Conservation (phyloP, 2,113 vertebrate genomes). For the Syngnathus typhle region DNA sequence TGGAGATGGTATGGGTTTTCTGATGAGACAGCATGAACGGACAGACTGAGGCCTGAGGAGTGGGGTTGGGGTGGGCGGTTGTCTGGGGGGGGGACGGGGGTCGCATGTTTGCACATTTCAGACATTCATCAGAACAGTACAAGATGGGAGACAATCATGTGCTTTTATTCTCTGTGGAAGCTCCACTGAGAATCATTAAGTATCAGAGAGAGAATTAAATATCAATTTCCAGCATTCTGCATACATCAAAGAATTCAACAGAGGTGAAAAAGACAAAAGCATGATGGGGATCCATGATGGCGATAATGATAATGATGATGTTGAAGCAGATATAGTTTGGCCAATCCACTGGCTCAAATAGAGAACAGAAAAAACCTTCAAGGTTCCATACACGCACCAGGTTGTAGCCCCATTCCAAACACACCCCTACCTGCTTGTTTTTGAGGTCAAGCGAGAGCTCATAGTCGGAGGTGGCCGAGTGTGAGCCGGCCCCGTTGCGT, state of each 20-base stretch:
- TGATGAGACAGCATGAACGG: conserved; percentile 38
- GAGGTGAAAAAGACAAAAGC: not conserved
- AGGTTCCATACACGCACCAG: conserved; percentile 8
- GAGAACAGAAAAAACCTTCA: conserved; percentile 2
- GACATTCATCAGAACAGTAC: conserved; percentile 14
- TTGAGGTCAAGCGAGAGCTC: conserved; percentile 99
- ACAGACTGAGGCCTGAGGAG: too few relatives aligned
- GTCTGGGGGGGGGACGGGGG: too few relatives aligned
- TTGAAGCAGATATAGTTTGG: conserved; percentile 23
- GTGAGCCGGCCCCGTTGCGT: conserved; percentile 87
- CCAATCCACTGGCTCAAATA: conserved; percentile 16
- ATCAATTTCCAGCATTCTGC: not conserved
- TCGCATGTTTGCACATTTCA: not conserved
- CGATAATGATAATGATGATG: conserved; percentile 39
- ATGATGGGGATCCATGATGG: conserved; percentile 20
- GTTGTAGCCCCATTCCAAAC: conserved; percentile 26
- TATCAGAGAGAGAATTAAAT: conserved; percentile 4
- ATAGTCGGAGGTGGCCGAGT: conserved; percentile 83
- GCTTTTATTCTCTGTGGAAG: conserved; percentile 18
- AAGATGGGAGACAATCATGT: conserved; percentile 14
- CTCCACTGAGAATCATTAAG: conserved; percentile 5
- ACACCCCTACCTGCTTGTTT: conserved; percentile 95
- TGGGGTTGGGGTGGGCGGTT: too few relatives aligned
- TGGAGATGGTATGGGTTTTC: conserved; percentile 35
- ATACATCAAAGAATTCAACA: not conserved